Percentiles rank a stretch among this genome's conserved stretches.
Conservation (phyloP, 2,888 invertebrate species). For the Scotopteryx bipunctaria region DNA sequence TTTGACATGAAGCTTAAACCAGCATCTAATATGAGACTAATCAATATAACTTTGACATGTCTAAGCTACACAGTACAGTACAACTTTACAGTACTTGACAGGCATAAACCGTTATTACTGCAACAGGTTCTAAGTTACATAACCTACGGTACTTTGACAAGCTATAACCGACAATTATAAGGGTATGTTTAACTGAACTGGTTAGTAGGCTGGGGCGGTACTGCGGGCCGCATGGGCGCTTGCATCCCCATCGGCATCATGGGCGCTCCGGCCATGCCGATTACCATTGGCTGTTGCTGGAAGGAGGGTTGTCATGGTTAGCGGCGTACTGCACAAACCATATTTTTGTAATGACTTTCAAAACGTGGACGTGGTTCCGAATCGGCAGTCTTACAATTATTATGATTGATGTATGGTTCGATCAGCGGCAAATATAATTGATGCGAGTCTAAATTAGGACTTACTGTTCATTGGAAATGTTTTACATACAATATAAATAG, state of each 20-base stretch:
- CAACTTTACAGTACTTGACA: constrained; percentile 13
- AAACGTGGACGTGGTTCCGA: no score
- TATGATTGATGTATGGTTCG: no score
- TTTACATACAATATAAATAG: not conserved
- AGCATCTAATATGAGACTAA: constrained; percentile 13
- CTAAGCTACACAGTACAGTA: constrained; percentile 19
- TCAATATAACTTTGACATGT: constrained; percentile 15
- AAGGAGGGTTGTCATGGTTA: constrained; percentile 32
- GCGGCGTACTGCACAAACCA: no score
- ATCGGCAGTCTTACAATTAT: no score
- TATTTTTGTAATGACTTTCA: no score
- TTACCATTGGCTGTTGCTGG: constrained; percentile 81
- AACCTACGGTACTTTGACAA: constrained; percentile 18
- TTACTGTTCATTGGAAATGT: not conserved
- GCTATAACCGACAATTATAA: constrained; percentile 40
- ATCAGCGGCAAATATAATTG: no score
- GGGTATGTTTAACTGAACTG: constrained; percentile 72
- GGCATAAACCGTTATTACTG: constrained; percentile 5
- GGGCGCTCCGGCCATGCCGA: constrained; percentile 69
- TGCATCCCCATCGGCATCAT: constrained; percentile 71
- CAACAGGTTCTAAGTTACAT: constrained; percentile 4
- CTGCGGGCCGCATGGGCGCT: constrained; percentile 68
- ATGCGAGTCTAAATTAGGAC: no score
- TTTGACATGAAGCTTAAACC: constrained; percentile 15
- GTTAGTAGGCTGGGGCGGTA: constrained; percentile 70